phyloP scores from a whole-genome alignment of 1,140 invertebrate genomes.

The Zaprionus davidi region DNA sequence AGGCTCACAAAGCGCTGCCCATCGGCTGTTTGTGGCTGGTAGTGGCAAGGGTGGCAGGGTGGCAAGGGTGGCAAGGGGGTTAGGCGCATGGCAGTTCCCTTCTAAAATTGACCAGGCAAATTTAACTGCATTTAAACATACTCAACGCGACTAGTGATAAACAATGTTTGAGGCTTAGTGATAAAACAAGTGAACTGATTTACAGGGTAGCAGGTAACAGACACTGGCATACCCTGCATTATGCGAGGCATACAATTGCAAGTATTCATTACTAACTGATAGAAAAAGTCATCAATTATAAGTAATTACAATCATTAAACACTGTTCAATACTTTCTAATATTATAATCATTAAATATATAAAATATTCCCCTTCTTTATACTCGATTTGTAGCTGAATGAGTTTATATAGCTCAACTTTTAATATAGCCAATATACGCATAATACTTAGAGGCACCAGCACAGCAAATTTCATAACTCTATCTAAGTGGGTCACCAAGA shows the following conservation, averaged over 20 bases:
- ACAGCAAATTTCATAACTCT: not conserved
- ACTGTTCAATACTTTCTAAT: no score
- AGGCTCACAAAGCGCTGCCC: conserved; percentile 14
- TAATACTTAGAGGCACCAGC: not conserved
- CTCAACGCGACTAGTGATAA: not conserved
- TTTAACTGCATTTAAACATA: not conserved
- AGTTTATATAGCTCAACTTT: not conserved
- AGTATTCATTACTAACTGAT: no score
- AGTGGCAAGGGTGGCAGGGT: not conserved
- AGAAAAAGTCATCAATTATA: no score
- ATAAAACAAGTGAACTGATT: not conserved
- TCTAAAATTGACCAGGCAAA: no score
- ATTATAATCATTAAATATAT: no score
- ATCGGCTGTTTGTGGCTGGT: not conserved
- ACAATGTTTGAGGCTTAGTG: not conserved
- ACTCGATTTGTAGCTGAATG: not conserved
- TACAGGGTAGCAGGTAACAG: not conserved
- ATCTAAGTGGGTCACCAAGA: not conserved
- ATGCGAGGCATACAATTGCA: not conserved
- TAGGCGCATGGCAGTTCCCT: not conserved
- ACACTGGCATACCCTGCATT: not conserved
- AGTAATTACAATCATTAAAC: no score
- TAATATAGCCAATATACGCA: not conserved
- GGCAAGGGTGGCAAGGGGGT: not conserved
- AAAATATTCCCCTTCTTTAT: no score